Evolutionary conservation across 2,888 invertebrate species (phyloP).

Genomic region (Invenusta paracnida): DNA sequence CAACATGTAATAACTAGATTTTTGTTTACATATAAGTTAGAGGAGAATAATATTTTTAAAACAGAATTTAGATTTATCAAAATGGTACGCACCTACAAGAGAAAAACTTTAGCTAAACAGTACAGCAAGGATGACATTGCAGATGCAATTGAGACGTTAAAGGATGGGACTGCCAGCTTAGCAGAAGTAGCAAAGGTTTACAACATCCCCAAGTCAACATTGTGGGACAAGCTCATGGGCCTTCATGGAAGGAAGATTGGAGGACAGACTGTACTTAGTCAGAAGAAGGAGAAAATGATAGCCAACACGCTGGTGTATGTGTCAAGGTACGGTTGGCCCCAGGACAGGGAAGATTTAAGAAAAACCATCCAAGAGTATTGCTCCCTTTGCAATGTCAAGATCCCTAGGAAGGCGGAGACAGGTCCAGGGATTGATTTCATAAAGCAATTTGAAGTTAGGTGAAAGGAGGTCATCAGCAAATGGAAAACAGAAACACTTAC

Average conservation of each 20-base stretch:
- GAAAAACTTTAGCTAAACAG: too few relatives aligned
- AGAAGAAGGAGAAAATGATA: neutral
- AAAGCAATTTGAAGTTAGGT: neutral
- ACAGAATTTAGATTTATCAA: too few relatives aligned
- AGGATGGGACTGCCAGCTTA: too few relatives aligned
- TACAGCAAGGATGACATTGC: too few relatives aligned
- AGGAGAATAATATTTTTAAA: too few relatives aligned
- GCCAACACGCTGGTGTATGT: neutral
- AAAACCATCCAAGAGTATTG: neutral
- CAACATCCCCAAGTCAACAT: neutral
- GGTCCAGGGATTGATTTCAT: neutral
- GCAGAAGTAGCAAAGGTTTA: neutral
- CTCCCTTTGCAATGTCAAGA: neutral
- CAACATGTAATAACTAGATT: too few relatives aligned
- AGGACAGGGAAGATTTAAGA: neutral
- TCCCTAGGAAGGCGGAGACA: neutral
- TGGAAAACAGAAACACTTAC: neutral
- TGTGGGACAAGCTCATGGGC: neutral
- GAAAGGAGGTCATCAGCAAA: neutral
- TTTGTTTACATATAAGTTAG: too few relatives aligned
- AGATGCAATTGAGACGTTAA: too few relatives aligned
- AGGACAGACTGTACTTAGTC: neutral
- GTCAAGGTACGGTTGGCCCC: neutral
- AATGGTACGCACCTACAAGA: too few relatives aligned
- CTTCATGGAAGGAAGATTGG: neutral